Conservation (phyloP, 2,888 invertebrate species). For the Xanthia togata region DNA sequence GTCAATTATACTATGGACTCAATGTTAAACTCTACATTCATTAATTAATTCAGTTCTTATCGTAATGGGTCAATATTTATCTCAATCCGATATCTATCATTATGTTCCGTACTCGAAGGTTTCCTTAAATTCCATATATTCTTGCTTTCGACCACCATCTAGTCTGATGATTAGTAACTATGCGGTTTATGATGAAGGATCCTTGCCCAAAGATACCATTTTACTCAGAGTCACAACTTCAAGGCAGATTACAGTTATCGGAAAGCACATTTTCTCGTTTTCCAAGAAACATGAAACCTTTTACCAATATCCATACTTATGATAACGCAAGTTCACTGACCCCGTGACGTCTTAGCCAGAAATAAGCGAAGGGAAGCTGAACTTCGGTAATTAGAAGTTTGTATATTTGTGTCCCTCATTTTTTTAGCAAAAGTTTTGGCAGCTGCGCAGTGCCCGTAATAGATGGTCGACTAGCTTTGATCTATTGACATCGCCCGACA, state of each 20-base stretch:
- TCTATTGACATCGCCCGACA: slow-evolving; percentile 62
- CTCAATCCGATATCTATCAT: not conserved
- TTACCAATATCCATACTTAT: slow-evolving; percentile 26
- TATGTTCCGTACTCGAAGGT: not conserved
- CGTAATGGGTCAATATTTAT: not conserved
- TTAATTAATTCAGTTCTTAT: not conserved
- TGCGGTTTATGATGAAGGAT: not conserved
- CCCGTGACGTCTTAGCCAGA: slow-evolving; percentile 60
- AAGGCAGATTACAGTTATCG: slow-evolving; percentile 8
- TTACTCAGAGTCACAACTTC: not conserved
- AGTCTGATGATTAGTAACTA: not conserved
- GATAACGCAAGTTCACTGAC: slow-evolving; percentile 63
- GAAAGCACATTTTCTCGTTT: slow-evolving; percentile 35
- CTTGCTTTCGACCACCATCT: not conserved
- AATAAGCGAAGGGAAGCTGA: slow-evolving; percentile 61
- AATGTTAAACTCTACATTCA: not conserved
- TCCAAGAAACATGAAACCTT: slow-evolving; percentile 29
- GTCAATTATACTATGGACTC: not conserved
- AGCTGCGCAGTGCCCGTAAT: slow-evolving; percentile 56
- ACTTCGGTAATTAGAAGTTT: slow-evolving; percentile 63
- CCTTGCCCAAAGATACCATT: not conserved
- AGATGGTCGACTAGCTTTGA: slow-evolving; percentile 62
- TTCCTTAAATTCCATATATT: not conserved
- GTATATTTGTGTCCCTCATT: slow-evolving; percentile 63
- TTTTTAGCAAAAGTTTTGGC: slow-evolving; percentile 67